These are phyloP conservation scores for Macaca fascicularis DNA, from an alignment of 2,113 vertebrate genomes.

Conservation along the genomic window T2T-MFA8v1.1 NC_088395.1:40890501-40891000, in stretches of 20 bases:
- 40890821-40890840: not conserved
- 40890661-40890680: constrained; percentile 55
- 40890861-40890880: not conserved
- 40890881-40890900: not conserved
- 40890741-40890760: not conserved
- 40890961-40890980: not conserved
- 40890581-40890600: not conserved
- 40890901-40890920: not conserved
- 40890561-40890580: not conserved
- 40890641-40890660: constrained; percentile 54
- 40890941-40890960: not conserved
- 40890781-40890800: not conserved
- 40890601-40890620: constrained; percentile 24
- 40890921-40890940: not conserved
- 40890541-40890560: not conserved
- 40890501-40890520: not conserved
- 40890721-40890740: not conserved
- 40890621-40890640: not conserved
- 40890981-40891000: not conserved
- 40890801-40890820: not conserved
- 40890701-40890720: not conserved
- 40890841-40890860: not conserved
- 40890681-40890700: constrained; percentile 51
- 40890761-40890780: not conserved
- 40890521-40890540: not conserved